A percentile compares a stretch with the other conserved stretches of the same genome.
phyloP scores from a whole-genome alignment of 2,113 vertebrate genomes.

The Petrocephalus zakoni region DNA sequence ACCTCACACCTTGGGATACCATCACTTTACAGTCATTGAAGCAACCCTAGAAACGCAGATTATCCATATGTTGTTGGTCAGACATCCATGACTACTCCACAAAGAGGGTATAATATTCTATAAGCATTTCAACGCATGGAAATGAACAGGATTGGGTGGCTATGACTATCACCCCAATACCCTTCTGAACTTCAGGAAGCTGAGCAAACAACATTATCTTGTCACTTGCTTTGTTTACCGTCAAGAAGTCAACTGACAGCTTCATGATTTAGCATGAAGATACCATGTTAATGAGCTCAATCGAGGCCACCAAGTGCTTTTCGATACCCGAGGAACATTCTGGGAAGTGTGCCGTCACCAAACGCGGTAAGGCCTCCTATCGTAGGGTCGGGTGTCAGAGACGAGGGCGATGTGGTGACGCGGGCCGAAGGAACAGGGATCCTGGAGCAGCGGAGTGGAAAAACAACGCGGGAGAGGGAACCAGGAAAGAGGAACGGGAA shows the following conservation, averaged over 20 bases:
- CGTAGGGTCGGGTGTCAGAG: neutral
- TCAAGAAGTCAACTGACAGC: neutral
- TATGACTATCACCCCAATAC: neutral
- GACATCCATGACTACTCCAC: neutral
- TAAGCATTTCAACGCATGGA: neutral
- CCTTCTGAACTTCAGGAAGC: neutral
- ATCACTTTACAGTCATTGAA: neutral
- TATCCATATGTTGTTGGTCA: neutral
- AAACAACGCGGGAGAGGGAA: neutral
- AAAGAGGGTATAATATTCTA: neutral
- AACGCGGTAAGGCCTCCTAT: neutral
- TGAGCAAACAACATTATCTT: neutral
- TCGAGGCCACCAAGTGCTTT: neutral
- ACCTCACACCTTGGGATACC: neutral
- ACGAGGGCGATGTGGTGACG: neutral
- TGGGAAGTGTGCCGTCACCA: neutral
- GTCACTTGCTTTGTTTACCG: neutral
- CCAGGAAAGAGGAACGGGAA: neutral
- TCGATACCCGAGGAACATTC: neutral
- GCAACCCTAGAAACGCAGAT: neutral
- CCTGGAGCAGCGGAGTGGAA: neutral
- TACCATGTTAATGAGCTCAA: neutral
- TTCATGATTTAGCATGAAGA: neutral
- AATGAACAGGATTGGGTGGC: neutral
- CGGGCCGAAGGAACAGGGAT: neutral